phyloP scores from a whole-genome alignment of 2,888 invertebrate genomes.

The Lycophotia porphyrea region DNA sequence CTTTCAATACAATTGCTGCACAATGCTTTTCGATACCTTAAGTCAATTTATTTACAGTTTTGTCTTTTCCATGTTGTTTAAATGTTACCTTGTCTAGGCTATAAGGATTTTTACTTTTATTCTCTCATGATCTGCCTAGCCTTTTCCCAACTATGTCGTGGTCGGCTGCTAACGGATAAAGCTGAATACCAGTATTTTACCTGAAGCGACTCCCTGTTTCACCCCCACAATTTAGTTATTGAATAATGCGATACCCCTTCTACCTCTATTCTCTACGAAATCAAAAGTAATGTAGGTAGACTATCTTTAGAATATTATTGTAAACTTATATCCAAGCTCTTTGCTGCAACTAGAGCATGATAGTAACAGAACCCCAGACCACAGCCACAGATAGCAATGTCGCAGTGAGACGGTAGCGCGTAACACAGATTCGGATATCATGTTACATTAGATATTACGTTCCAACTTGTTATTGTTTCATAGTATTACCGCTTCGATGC shows the following conservation, averaged over 20 bases:
- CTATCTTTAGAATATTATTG: not conserved
- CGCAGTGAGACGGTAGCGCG: constrained; percentile 42
- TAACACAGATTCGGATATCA: constrained; percentile 46
- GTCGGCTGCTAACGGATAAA: not conserved
- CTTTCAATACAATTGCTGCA: too few relatives aligned
- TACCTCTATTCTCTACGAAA: not conserved
- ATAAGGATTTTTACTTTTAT: not conserved
- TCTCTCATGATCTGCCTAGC: too few relatives aligned
- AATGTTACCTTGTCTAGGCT: not conserved
- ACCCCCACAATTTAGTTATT: not conserved
- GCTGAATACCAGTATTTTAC: not conserved
- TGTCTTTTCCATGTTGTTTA: not conserved
- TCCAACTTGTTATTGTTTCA: constrained; percentile 30
- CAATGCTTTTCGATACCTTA: not conserved
- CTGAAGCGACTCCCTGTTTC: not conserved
- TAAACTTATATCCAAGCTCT: constrained; percentile 4
- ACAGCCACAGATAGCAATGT: constrained; percentile 5
- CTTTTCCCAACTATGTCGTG: not conserved
- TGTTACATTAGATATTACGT: constrained; percentile 40
- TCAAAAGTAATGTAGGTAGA: constrained; percentile 6
- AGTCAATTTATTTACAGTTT: not conserved
- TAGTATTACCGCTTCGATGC: constrained; percentile 8
- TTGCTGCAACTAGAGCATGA: constrained; percentile 35
- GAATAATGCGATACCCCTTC: not conserved
- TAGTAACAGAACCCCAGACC: constrained; percentile 35